phyloP scores from a whole-genome alignment of 2,113 vertebrate genomes.

The Amblyornis subalaris region DNA sequence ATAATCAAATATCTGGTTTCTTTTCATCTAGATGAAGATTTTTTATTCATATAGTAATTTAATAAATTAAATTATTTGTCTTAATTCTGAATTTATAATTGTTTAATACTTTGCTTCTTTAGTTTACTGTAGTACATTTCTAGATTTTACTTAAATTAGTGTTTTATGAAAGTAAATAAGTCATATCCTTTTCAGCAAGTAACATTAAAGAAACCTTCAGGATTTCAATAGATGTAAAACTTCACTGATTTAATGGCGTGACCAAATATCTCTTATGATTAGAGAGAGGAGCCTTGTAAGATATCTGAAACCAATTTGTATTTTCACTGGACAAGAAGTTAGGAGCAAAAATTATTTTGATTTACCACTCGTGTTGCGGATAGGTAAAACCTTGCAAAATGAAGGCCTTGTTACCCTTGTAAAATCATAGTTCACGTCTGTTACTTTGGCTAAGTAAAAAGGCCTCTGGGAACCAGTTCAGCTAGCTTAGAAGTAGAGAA shows the following conservation, averaged over 20 bases:
- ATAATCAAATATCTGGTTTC: background rate
- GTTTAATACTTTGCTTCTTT: background rate
- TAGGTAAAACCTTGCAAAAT: too few relatives aligned
- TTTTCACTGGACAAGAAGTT: background rate
- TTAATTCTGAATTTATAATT: background rate
- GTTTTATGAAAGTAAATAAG: background rate
- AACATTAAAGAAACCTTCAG: background rate
- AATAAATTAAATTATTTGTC: background rate
- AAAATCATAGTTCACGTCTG: too few relatives aligned
- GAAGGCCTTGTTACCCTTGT: too few relatives aligned
- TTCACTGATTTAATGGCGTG: background rate
- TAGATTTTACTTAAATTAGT: background rate
- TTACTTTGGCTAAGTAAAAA: too few relatives aligned
- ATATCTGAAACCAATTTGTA: background rate
- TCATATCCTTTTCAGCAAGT: background rate
- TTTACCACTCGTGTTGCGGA: background rate
- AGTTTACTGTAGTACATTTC: background rate
- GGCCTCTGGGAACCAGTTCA: too few relatives aligned
- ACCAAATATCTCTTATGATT: background rate
- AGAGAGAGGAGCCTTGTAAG: background rate
- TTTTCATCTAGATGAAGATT: background rate
- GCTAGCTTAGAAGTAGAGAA: too few relatives aligned
- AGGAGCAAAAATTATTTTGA: background rate
- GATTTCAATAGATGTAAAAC: background rate
- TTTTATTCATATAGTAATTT: background rate